Percentiles rank a stretch among this genome's conserved stretches.
Evolutionary conservation across 1,140 invertebrate species (phyloP).

Genomic region (Geopemphigus sp.): DNA sequence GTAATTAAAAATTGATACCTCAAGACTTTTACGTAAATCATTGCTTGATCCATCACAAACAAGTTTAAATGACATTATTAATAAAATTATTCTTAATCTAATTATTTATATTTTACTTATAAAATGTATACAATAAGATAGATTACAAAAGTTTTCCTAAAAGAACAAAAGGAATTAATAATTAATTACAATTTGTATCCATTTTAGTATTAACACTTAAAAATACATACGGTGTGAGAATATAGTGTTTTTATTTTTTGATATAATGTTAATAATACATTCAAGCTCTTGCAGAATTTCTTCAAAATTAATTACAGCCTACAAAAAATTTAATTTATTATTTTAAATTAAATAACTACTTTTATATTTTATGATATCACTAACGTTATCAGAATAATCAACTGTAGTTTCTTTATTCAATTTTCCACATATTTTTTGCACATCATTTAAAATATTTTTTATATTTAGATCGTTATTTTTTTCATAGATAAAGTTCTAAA

Average conservation of each 20-base stretch:
- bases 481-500: not conserved
- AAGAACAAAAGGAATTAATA: slow-evolving; percentile 1
- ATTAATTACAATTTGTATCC: not conserved
- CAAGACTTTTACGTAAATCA: slow-evolving; percentile 41
- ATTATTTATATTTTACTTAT: not conserved
- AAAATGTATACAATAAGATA: not conserved
- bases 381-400: slow-evolving; percentile 14
- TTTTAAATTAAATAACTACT: not conserved
- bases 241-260: slow-evolving; percentile 35
- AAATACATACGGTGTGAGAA: slow-evolving; percentile 34
- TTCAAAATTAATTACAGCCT: slow-evolving; percentile 9
- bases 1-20: slow-evolving; percentile 10
- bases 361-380: not conserved
- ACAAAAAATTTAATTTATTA: slow-evolving; percentile 2
- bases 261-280: not conserved
- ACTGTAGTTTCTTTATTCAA: slow-evolving; percentile 2
- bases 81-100: not conserved
- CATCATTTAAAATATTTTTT: slow-evolving; percentile 21
- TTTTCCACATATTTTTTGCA: slow-evolving; percentile 31
- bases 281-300: slow-evolving; percentile 31
- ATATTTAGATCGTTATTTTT: slow-evolving; percentile 13
- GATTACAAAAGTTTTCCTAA: slow-evolving; percentile 36
- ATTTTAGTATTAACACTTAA: not conserved
- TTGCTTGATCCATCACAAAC: slow-evolving; percentile 23
- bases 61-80: slow-evolving; percentile 43